Percentiles rank a stretch among this genome's conserved stretches.
These are phyloP conservation scores for Menidia beryllina DNA, from an alignment of 2,113 vertebrate genomes.

Conservation along the genomic window DNA sequence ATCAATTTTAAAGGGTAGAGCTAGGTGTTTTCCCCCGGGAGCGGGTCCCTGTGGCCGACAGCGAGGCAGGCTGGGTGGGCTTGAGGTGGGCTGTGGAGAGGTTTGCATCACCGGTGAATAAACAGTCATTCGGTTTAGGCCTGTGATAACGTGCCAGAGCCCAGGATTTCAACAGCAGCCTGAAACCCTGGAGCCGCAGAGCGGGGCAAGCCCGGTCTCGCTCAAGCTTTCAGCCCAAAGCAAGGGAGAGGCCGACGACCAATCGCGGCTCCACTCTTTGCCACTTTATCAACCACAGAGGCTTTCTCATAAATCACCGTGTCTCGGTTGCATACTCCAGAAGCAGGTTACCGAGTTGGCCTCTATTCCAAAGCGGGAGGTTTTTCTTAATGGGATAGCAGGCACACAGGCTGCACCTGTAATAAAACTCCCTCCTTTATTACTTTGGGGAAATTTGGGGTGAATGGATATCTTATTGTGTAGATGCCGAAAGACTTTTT, in stretches of 20 bases:
- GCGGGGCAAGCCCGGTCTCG: constrained; percentile 79
- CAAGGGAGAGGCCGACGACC: constrained; percentile 71
- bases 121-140: constrained; percentile 43
- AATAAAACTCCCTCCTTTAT: constrained; percentile 29
- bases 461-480: constrained; percentile 5
- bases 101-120: constrained; percentile 60
- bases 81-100: constrained; percentile 11
- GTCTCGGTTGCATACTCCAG: constrained; percentile 21
- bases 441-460: constrained; percentile 6
- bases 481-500: neutral
- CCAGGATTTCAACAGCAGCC: constrained; percentile 59
- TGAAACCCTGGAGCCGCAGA: constrained; percentile 62
- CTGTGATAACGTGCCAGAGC: constrained; percentile 68
- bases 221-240: constrained; percentile 43
- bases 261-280: constrained; percentile 27
- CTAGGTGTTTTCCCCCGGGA: constrained; percentile 30
- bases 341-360: constrained; percentile 36
- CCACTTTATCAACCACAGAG: constrained; percentile 49
- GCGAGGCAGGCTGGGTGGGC: constrained; percentile 12
- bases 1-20: no score
- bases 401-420: constrained; percentile 7
- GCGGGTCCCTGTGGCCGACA: constrained; percentile 21
- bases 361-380: constrained; percentile 32
- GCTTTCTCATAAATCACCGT: constrained; percentile 57
- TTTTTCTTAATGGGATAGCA: constrained; percentile 28